phyloP scores from a whole-genome alignment of 2,888 invertebrate species.

The Uropetala carovei region DNA sequence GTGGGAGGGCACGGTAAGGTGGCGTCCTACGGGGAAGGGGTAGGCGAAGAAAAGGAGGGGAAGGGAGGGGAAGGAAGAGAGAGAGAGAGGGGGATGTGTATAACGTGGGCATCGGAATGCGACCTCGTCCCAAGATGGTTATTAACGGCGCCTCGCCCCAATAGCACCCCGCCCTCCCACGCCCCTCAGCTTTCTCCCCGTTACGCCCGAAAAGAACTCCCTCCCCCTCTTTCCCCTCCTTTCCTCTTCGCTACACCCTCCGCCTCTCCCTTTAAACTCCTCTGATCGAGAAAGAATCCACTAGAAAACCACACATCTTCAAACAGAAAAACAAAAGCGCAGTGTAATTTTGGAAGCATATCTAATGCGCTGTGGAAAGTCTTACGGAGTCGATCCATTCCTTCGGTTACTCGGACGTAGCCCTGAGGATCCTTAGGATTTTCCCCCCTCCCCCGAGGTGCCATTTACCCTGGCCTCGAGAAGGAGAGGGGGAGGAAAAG shows the following conservation, averaged over 20 bases:
- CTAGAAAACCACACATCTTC: background rate
- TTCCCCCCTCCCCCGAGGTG: background rate
- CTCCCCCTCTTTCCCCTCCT: background rate
- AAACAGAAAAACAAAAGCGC: constrained; percentile 19
- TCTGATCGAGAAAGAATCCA: background rate
- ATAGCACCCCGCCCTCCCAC: constrained; percentile 31
- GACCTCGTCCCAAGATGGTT: constrained; percentile 45
- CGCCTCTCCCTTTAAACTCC: background rate
- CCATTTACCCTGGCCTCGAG: constrained; percentile 5
- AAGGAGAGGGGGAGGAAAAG: background rate
- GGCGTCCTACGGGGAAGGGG: too few species aligned
- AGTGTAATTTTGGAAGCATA: constrained; percentile 50
- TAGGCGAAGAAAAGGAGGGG: background rate
- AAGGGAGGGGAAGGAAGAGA: background rate
- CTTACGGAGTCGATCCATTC: background rate
- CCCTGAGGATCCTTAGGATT: too few species aligned
- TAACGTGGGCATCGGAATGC: constrained; percentile 48
- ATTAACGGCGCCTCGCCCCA: constrained; percentile 53
- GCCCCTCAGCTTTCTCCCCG: constrained; percentile 6
- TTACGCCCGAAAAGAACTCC: constrained; percentile 19
- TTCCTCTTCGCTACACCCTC: background rate
- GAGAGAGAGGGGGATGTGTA: background rate
- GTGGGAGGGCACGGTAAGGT: background rate
- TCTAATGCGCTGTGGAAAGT: constrained; percentile 30
- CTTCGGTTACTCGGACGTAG: background rate